Conservation (phyloP, 2,797 vertebrate genomes). For the Pseudomugil tenellus region DNA sequence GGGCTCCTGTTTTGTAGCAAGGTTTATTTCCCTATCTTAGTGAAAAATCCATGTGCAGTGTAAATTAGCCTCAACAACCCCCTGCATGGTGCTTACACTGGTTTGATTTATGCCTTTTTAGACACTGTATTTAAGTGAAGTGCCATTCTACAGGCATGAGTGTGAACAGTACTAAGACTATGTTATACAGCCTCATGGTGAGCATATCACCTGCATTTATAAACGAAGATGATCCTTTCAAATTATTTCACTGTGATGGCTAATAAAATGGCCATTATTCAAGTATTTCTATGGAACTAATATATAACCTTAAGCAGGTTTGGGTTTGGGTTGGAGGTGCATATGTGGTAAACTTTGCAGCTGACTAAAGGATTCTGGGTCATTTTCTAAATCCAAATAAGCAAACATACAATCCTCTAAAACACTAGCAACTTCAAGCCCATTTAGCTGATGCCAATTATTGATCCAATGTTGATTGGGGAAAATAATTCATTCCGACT, state of each 20-base stretch:
- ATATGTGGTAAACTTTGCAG: no score
- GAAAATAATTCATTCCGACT: no score
- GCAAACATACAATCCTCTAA: no score
- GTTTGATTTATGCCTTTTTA: slow-evolving; percentile 30
- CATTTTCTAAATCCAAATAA: no score
- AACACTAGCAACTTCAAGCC: no score
- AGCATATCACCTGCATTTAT: neutral
- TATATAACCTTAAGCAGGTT: no score
- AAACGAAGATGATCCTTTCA: neutral
- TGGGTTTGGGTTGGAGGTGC: no score
- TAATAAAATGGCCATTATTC: neutral
- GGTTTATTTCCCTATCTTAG: neutral
- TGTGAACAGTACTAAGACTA: neutral
- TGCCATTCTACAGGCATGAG: slow-evolving; percentile 16
- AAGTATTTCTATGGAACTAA: neutral
- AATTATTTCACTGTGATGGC: neutral
- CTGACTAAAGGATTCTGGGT: no score
- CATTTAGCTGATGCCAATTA: no score
- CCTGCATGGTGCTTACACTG: slow-evolving; percentile 7
- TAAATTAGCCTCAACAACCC: slow-evolving; percentile 22
- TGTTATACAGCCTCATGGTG: neutral
- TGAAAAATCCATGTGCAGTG: slow-evolving; percentile 17
- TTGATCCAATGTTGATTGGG: no score
- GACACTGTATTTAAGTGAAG: slow-evolving; percentile 30
- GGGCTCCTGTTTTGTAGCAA: slow-evolving; percentile 6